Conservation (phyloP, 1,140 invertebrate genomes). For the Monochamus saltuarius region DNA sequence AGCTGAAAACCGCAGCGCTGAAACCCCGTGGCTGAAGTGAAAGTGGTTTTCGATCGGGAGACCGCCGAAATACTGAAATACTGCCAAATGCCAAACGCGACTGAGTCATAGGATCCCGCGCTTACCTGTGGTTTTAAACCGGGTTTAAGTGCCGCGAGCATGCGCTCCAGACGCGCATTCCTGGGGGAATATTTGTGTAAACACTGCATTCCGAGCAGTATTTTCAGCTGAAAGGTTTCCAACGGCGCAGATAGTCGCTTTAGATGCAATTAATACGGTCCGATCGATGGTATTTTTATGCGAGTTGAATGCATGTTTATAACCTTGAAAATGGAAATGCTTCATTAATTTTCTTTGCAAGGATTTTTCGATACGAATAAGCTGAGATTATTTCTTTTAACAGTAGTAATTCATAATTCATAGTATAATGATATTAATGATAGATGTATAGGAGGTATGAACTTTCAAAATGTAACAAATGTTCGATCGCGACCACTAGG, state of each 20-base stretch:
- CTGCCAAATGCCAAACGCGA: slow-evolving; percentile 10
- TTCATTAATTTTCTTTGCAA: too few relatives aligned
- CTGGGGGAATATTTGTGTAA: slow-evolving; percentile 20
- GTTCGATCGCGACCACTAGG: too few relatives aligned
- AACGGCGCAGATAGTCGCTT: neutral
- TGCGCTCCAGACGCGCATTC: slow-evolving; percentile 10
- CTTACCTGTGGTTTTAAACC: slow-evolving; percentile 15
- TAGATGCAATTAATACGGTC: neutral
- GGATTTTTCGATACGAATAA: too few relatives aligned
- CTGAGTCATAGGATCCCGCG: slow-evolving; percentile 23
- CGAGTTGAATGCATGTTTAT: slow-evolving; percentile 1
- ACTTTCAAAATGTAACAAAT: too few relatives aligned
- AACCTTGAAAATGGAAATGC: neutral
- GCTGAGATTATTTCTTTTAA: too few relatives aligned
- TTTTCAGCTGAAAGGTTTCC: slow-evolving; percentile 19
- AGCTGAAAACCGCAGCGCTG: too few relatives aligned
- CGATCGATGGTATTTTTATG: slow-evolving; percentile 1
- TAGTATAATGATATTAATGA: too few relatives aligned
- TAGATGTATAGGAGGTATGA: too few relatives aligned
- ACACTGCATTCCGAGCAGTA: slow-evolving; percentile 13
- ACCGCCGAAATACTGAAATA: slow-evolving; percentile 1
- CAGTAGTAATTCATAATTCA: too few relatives aligned
- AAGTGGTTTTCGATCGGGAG: too few relatives aligned
- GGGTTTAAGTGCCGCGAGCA: slow-evolving; percentile 1
- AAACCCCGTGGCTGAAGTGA: too few relatives aligned